Base-by-base conservation (phyloP, 2,888 invertebrate species). In the Iselma pallidipennis region DNA sequence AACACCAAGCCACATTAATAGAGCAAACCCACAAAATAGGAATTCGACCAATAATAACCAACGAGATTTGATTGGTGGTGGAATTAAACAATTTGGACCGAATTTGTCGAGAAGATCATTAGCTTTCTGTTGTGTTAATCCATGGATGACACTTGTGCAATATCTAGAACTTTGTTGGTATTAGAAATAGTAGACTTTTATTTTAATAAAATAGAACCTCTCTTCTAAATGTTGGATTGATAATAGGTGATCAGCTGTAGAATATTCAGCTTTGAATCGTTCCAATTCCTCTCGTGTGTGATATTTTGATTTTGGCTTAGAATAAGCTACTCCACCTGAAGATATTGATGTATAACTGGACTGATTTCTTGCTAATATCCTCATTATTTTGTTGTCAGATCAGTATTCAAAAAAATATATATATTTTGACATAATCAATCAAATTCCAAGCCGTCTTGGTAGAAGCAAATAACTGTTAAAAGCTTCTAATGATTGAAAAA, bases 11-110 rank as follows among this genome's bases (percentile, higher is more conserved):
- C 91, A 91, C 19, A 91, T 83, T 25, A 91, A 83, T 64, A 88
- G 81, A 52, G 89, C 86, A 76, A 91, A 91, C 76, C 91, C 91
- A 29, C 89, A 89, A 77, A 90, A 90, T 42, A 91, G 78, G 73
- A 89, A 88, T 66, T 85, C 85, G 10, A 85, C 82, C 70, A 91
- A 87, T 71, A 90, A 84, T 65, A 86, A 78, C 85, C 87, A 87
- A 73, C 86, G 85, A 53, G 89, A 88, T 31, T 85, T 87, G 9
- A 85, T 84, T 55, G 82, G 80, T 2, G 88, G 84, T 62, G 88
- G 85, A 21, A 85, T 85, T 10, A 91, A 79, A 16, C 83, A 80
- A 75, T 91, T 91, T 0, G 86, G 88, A 0, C 89, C 89, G 69
- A 88, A 81, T 33, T 81, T 78, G 16, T 79, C 82, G 2, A 87